Evolutionary conservation across 2,113 vertebrate species (phyloP), one percentile per base, ranked within the genome.

Genomic region (Tetraodon nigroviridis): DNA sequence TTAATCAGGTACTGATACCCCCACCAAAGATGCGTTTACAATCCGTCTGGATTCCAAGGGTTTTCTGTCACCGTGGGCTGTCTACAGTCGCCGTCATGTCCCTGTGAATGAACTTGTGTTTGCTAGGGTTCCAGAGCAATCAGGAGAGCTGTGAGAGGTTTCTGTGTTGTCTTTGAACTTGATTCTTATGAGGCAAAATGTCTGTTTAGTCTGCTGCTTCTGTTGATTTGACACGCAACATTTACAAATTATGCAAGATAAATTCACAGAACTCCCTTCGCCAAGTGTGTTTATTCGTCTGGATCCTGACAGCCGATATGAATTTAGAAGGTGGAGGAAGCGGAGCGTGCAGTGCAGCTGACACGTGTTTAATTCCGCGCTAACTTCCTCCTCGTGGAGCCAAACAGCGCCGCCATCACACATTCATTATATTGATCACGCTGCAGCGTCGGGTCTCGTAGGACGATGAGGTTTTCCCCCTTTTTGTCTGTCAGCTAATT

Each of bases 401-500:
- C 69, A 79, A 83, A 75, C 75, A 77, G 58, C 48, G 27, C 67
- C 67, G 64, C 70, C 70, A 79, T 85, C 79, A 83, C 76, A 75
- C 79, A 83, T 83, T 86, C 71, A 79, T 88, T 84, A 76, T 61
- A 88, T 89, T 75, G 84, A 90, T 88, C 68, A 61, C 46, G 55
- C 64, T 22, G 67, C n/a, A 66, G 64, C 19, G 55, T 60, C 18
- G 11, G 44, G 72, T 80, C 80, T 86, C 62, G 51, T 71, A 72
- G 73, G 79, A 79, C 85, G 88, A 87, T 78, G 24, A 84, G 83
- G 75, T 27, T 84, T 81, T 76, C 76, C 67, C 71, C 65, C 66
- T 82, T 86, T 87, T 85, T 72, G 78, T 78, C 60, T 81, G 81
- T 76, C 80, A 76, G 85, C 74, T 89, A 89, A 89, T 91, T 89